phyloP scores from a whole-genome alignment of 2,888 invertebrate genomes.

The Phlogophora meticulosa region DNA sequence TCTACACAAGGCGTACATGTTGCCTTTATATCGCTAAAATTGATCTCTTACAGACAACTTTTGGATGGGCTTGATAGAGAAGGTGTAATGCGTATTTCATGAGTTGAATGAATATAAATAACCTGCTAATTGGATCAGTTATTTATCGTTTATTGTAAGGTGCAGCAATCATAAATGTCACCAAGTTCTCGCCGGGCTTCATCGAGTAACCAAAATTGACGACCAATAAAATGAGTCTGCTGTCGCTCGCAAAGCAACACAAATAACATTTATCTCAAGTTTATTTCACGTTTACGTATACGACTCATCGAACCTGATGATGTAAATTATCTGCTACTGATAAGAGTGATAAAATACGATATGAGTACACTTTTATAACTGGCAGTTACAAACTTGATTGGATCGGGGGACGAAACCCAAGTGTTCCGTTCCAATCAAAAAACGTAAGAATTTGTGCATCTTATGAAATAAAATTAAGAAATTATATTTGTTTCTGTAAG shows the following conservation, averaged over 20 bases:
- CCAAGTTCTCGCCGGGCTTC: not conserved
- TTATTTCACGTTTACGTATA: conserved; percentile 45
- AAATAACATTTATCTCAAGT: conserved; percentile 57
- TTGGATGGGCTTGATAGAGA: too few species aligned
- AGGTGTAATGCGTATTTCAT: too few species aligned
- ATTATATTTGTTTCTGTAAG: too few species aligned
- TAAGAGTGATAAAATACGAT: conserved; percentile 54
- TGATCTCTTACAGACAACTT: too few species aligned
- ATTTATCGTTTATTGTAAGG: not conserved
- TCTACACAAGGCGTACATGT: too few species aligned
- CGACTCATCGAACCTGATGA: conserved; percentile 11
- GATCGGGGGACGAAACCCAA: conserved; percentile 34
- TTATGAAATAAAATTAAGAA: too few species aligned
- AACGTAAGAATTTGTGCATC: too few species aligned
- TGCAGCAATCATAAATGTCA: conserved; percentile 26
- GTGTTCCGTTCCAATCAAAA: too few species aligned
- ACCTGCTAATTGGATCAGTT: conserved; percentile 7
- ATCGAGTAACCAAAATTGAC: conserved; percentile 45
- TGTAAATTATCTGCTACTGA: conserved; percentile 67
- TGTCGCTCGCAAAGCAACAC: conserved; percentile 38
- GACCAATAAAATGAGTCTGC: conserved; percentile 49
- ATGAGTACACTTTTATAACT: conserved; percentile 54
- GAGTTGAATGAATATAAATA: too few species aligned
- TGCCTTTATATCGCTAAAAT: too few species aligned
- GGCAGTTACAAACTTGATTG: conserved; percentile 63